phyloP scores from a whole-genome alignment of 2,113 vertebrate species.

The Ciconia maguari region DNA sequence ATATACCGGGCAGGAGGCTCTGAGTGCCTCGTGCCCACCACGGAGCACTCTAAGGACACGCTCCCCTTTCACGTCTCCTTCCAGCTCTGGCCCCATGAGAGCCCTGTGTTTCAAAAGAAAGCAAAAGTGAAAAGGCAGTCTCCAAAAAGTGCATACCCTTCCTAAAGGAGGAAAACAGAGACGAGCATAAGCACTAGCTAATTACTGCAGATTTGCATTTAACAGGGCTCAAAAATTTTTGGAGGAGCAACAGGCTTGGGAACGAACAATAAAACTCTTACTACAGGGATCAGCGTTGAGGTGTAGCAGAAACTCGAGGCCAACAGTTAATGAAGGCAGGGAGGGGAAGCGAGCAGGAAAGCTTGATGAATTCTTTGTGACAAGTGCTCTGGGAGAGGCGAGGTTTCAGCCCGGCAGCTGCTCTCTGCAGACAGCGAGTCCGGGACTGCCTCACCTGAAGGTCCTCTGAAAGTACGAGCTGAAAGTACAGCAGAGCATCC shows the following conservation, averaged over 20 bases:
- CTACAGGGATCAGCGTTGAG: rapidly evolving
- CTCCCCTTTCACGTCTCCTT: not conserved
- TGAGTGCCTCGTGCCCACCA: rapidly evolving
- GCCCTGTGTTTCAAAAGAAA: not conserved
- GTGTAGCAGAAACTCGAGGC: not conserved
- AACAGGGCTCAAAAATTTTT: not conserved
- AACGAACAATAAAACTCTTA: not conserved
- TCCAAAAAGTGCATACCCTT: not conserved
- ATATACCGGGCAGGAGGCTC: not conserved
- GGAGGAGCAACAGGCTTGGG: not conserved
- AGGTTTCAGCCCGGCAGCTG: not conserved
- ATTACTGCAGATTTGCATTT: not conserved
- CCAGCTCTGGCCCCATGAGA: not conserved
- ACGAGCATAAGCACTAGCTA: not conserved
- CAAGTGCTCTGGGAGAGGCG: not conserved
- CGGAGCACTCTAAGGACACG: rapidly evolving
- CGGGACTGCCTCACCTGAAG: not conserved
- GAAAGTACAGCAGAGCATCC: not conserved
- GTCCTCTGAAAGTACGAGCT: not conserved
- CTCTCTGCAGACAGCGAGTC: not conserved
- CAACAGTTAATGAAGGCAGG: rapidly evolving
- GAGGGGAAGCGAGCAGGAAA: not conserved
- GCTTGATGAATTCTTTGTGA: not conserved
- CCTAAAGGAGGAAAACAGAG: not conserved
- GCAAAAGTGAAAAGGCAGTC: not conserved